Evolutionary conservation across 2,888 invertebrate species (phyloP), one percentile per base, ranked within the genome.

Genomic region (Epirrhoe tristata): DNA sequence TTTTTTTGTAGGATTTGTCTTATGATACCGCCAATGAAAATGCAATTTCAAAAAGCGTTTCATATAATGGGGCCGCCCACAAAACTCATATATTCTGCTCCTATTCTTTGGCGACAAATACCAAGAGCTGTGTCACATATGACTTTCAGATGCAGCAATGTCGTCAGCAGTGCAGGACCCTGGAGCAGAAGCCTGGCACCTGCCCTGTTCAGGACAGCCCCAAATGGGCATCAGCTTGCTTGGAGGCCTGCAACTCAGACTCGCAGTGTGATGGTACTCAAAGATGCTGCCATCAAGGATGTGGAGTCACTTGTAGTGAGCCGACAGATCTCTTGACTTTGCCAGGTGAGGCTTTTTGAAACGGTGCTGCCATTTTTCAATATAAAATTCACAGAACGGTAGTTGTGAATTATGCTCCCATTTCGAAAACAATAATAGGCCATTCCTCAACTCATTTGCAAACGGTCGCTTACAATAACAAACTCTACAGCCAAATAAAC

Each of bases 261-360:
- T 94, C 94, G 0, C 95, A 96, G 75, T 97, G 97, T 81, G 94
- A 95, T 8, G 96, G 95, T 70, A 94, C 95, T 0, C 94, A 95
- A 67, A 95, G 96, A 72, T 97, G 97, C 82, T 97, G 97, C 77
- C 92, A 91, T 46, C 95, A 95, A 70, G 89, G 93, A 31, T 97
- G 97, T 76, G 96, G 96, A 0, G 91, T 95, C 17, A 94, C 95
- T 24, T 97, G 97, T 82, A 95, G 95, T 79, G 93, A 95, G 36
- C 95, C 96, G 0, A 77, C 93, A 6, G 95, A 95, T 64, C 86
- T 96, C 66, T 81, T 95, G 74, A 89, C 93, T 74, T 78, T 94
- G 82, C 81, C 94, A 88, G 95, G 95, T 96, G 80, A 88, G n/a
- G 24, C 24, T 24, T 3, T 24, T 24, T 24, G 24, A 24, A 24